Evolutionary conservation across 1,140 invertebrate species (phyloP).

Genomic region (Ostrea edulis): DNA sequence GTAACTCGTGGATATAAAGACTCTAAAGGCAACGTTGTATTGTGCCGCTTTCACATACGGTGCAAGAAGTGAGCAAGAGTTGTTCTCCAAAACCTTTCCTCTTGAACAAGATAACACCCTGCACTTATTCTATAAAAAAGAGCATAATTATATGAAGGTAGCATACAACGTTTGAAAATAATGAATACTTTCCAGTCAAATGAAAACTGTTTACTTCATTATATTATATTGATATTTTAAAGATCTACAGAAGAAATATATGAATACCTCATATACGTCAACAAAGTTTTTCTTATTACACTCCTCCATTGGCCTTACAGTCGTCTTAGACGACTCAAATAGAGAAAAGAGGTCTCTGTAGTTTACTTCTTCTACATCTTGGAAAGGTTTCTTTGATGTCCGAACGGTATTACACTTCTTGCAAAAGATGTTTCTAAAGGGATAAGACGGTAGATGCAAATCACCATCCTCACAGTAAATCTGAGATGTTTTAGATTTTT

Average conservation of each 20-base stretch:
- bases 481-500: background rate
- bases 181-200: background rate
- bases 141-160: too few species aligned
- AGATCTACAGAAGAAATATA: background rate
- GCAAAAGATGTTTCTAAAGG: background rate
- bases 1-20: background rate
- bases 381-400: too few species aligned
- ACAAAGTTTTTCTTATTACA: background rate
- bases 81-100: background rate
- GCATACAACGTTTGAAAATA: background rate
- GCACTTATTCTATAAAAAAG: slow-evolving; percentile 37
- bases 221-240: background rate
- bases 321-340: background rate
- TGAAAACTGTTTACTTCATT: background rate
- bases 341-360: background rate
- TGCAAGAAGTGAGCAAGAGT: background rate
- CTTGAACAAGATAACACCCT: background rate
- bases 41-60: background rate
- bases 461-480: background rate
- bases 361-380: background rate
- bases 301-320: background rate
- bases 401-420: background rate
- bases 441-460: background rate
- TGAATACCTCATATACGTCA: background rate
- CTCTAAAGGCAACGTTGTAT: background rate